Evolutionary conservation across 2,797 vertebrate genomes (phyloP).

Genomic region (Chelon auratus): DNA sequence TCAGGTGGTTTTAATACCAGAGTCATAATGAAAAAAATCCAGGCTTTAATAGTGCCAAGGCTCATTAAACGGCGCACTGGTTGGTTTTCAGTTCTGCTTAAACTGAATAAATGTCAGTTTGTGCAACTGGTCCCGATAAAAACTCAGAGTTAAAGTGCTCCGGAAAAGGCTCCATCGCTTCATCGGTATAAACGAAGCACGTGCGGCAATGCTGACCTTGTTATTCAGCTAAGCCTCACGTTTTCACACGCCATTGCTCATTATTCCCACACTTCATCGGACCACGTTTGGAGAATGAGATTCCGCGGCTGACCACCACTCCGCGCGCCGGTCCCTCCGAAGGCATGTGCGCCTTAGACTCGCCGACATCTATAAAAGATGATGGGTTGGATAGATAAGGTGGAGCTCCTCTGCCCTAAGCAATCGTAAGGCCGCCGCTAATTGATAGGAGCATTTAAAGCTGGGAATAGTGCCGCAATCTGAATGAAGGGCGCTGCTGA

Average conservation of each 20-base stretch:
- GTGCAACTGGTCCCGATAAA: slow-evolving; percentile 43
- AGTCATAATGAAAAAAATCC: slow-evolving; percentile 12
- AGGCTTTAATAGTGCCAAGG: slow-evolving; percentile 8
- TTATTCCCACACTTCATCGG: slow-evolving; percentile 62
- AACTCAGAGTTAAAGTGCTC: slow-evolving; percentile 4
- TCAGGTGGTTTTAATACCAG: slow-evolving; percentile 37
- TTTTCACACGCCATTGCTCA: slow-evolving; percentile 58
- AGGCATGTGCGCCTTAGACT: slow-evolving; percentile 46
- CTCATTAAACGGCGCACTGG: slow-evolving; percentile 50
- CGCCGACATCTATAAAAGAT: slow-evolving; percentile 65
- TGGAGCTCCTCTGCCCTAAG: slow-evolving; percentile 58
- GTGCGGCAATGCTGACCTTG: slow-evolving; percentile 54
- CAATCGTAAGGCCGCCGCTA: slow-evolving; percentile 44
- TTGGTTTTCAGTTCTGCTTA: slow-evolving; percentile 45
- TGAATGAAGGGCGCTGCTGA: slow-evolving; percentile 5
- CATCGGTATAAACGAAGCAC: slow-evolving; percentile 40
- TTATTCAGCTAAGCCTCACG: slow-evolving; percentile 51
- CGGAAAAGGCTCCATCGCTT: slow-evolving; percentile 10
- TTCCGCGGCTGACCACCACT: slow-evolving; percentile 59
- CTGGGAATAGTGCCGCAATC: slow-evolving; percentile 18
- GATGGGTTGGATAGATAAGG: slow-evolving; percentile 57
- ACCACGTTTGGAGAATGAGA: slow-evolving; percentile 50
- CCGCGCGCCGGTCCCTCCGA: slow-evolving; percentile 25
- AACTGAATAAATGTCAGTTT: slow-evolving; percentile 56
- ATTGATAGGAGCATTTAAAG: slow-evolving; percentile 64